Evolutionary conservation across 2,888 invertebrate species (phyloP), one percentile per base, ranked within the genome.

Genomic region (Perizoma affinitatum): DNA sequence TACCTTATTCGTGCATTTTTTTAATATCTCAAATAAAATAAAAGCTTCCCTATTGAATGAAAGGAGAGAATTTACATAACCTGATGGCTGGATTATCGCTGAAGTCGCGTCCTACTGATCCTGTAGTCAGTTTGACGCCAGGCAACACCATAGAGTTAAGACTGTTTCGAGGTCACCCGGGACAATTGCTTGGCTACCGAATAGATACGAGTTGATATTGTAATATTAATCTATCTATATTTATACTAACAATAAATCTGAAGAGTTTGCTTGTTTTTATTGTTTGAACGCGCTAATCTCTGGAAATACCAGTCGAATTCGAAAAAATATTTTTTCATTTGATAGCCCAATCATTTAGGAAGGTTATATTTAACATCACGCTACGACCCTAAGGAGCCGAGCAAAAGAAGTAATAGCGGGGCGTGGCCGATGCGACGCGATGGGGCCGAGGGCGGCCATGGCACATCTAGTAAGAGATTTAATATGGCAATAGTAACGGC

Each of bases 41-140:
- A 7, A 7, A 7, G 40, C 0, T 40, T 40, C 0, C 7, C 5
- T n/a, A 42, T 46, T 46, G 44, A 46, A 44, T 43, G 43, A 8
- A 48, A 40, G 22, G 22, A 38, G 40, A 52, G 44, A 38, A 46
- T 40, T 82, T 77, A 78, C 69, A 78, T 76, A 80, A 83, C 65
- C 77, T 77, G 80, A 77, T 80, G 69, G 70, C 79, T 84, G 81
- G 83, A 82, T 70, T 61, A 72, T 63, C 72, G 81, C 81, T 83
- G 82, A 78, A 72, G 58, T 54, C 35, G 63, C 64, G 82, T 83
- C 83, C 81, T 84, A 80, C 74, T 58, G 63, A 67, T 79, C 80
- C 80, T 79, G 68, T 57, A 61, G 68, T 73, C 83, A 67, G 69
- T 71, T 67, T 72, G 83, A 80, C 83, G 84, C 82, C 82, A 50